These are phyloP conservation scores for Xyrichtys novacula DNA, from an alignment of 2,797 vertebrate species.

Conservation along the genomic window DNA sequence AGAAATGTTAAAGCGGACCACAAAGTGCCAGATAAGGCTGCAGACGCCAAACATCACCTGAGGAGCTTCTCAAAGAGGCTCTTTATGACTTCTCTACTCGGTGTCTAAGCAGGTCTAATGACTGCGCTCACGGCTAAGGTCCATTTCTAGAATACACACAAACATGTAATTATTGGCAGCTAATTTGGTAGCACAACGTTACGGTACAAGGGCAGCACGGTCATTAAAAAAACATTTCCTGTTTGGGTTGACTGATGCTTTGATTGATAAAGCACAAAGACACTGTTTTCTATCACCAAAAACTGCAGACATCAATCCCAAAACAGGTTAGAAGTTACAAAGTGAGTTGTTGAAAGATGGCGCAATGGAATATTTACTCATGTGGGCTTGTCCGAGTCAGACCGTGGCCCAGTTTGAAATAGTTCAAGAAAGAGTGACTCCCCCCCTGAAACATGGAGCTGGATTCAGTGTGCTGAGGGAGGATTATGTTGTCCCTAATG, in stretches of 20 bases:
- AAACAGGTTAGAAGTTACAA: conserved; percentile 20
- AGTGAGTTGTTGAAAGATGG: conserved; percentile 42
- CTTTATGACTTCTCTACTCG: conserved; percentile 60
- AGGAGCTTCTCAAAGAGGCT: conserved; percentile 67
- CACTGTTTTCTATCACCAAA: conserved; percentile 59
- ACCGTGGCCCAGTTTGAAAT: conserved; percentile 12
- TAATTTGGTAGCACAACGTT: conserved; percentile 75
- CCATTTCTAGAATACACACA: conserved; percentile 75
- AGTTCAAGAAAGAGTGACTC: conserved; percentile 4
- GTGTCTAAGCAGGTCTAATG: conserved; percentile 56
- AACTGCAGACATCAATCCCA: conserved; percentile 37
- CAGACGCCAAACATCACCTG: conserved; percentile 60
- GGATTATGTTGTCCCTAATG: background rate
- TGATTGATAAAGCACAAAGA: conserved; percentile 78
- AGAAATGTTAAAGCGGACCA: conserved; percentile 64
- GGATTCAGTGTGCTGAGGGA: conserved; percentile 19
- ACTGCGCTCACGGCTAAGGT: conserved; percentile 64
- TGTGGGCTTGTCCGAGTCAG: conserved; percentile 21
- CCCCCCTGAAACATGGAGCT: conserved; percentile 3
- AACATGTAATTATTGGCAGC: conserved; percentile 72
- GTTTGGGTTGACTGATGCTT: conserved; percentile 70
- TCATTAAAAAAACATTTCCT: conserved; percentile 83
- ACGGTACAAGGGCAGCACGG: conserved; percentile 70
- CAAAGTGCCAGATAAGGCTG: conserved; percentile 70
- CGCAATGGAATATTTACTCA: conserved; percentile 39